Conservation (phyloP, 92 coral and sea anemone genomes). For the Anthopleura xanthogrammica region DNA sequence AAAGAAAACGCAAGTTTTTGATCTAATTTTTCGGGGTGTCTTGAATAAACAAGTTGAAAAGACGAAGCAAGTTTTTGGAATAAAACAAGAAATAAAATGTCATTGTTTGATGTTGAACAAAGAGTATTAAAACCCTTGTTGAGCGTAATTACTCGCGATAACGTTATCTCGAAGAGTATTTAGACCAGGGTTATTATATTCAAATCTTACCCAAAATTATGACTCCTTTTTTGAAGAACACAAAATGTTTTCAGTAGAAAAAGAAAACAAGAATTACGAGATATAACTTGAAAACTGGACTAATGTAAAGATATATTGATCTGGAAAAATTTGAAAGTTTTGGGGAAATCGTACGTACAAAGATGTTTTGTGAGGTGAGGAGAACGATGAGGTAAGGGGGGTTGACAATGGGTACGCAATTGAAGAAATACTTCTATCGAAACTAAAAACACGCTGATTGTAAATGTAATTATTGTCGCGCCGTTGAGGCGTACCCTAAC, state of each 20-base stretch:
- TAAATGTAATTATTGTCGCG: background rate
- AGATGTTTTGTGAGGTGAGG: no score
- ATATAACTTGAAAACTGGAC: background rate
- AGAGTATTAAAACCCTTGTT: background rate
- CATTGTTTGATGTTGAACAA: background rate
- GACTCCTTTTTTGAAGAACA: background rate
- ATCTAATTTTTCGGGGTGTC: background rate
- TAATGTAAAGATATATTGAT: background rate
- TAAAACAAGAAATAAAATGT: background rate
- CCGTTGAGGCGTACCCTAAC: background rate
- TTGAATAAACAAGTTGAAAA: background rate
- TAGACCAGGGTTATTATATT: background rate
- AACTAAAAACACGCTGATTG: background rate
- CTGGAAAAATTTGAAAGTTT: background rate
- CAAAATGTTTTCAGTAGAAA: background rate
- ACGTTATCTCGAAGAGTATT: background rate
- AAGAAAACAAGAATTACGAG: background rate
- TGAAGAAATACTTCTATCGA: background rate
- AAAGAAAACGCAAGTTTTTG: background rate
- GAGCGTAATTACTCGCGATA: background rate
- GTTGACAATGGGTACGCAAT: background rate
- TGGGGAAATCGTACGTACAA: background rate
- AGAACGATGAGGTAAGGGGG: background rate
- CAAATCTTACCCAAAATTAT: background rate
- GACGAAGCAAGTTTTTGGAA: background rate